Evolutionary conservation across 2,888 invertebrate genomes (phyloP), one percentile per base, ranked within the genome.

Genomic region (Selenia dentaria): DNA sequence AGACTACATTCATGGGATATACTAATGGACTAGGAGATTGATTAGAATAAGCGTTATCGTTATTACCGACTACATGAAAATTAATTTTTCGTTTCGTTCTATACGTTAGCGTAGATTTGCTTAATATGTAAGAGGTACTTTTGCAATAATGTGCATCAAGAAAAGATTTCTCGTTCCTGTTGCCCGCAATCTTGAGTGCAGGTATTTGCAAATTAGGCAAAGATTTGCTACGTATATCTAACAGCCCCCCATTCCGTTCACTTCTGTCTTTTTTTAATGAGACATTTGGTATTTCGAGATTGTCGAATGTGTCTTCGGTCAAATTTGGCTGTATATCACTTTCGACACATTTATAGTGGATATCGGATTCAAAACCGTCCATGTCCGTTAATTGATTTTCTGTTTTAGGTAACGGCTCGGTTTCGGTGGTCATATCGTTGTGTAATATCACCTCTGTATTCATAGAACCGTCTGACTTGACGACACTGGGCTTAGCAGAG

Each of bases 211-310:
- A 59, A 64, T 82, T 74, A 35, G 79, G 79, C 53, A 78, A 54
- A 10, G 81, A 75, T 41, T 64, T 62, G 58, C 68, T 73, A 43
- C 65, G 59, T 29, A 76, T 54, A 26, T 57, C 66, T 24, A 67
- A 55, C 57, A 63, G 47, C 11, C 73, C 66, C 22, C 72, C 73
- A 73, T 74, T 83, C 59, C 66, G 57, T 51, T 74, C 71, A 44
- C 51, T 68, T 57, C 71, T 83, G 52, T 81, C 83, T 54, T 79
- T 83, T 37, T 64, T 79, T 61, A 89, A 68, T 26, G 79, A 79
- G 40, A 89, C 79, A 70, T 87, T 83, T 67, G 89, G 89, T 80
- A 89, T 80, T 50, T 81, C 73, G 11, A 89, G 84, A 64, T 70
- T 81, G 61, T 87, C 89, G 59, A 77, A 87, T 29, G 66, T 54